phyloP scores from a whole-genome alignment of 2,113 vertebrate species.

The Brienomyrus longianalis region DNA sequence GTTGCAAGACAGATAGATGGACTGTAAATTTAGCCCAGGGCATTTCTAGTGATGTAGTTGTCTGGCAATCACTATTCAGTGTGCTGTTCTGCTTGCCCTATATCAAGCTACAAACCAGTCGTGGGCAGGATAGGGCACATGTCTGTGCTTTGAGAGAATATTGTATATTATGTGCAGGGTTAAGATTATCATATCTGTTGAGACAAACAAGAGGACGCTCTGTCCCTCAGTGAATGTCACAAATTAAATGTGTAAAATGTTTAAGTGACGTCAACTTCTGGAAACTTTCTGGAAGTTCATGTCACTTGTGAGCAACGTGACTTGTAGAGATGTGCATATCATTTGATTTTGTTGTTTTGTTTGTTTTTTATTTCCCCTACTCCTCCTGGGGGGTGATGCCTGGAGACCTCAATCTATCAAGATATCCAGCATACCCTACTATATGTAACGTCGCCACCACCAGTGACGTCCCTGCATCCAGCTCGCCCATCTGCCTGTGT shows the following conservation, averaged over 20 bases:
- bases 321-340: background rate
- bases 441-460: no score
- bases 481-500: no score
- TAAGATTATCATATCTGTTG: background rate
- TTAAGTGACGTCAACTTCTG: background rate
- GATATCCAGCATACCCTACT: no score
- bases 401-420: no score
- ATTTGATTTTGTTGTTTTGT: background rate
- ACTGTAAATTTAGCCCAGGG: background rate
- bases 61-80: background rate
- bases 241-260: background rate
- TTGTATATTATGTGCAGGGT: background rate
- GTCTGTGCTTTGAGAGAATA: background rate
- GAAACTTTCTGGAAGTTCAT: background rate
- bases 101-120: background rate
- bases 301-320: background rate
- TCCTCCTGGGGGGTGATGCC: no score
- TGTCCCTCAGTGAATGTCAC: background rate
- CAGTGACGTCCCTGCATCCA: no score
- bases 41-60: background rate
- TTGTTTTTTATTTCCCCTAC: no score
- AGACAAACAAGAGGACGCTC: background rate
- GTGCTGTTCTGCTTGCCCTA: background rate
- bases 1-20: background rate
- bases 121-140: background rate